Evolutionary conservation across 1,140 invertebrate species (phyloP).

Genomic region (Ganaspis sp.): DNA sequence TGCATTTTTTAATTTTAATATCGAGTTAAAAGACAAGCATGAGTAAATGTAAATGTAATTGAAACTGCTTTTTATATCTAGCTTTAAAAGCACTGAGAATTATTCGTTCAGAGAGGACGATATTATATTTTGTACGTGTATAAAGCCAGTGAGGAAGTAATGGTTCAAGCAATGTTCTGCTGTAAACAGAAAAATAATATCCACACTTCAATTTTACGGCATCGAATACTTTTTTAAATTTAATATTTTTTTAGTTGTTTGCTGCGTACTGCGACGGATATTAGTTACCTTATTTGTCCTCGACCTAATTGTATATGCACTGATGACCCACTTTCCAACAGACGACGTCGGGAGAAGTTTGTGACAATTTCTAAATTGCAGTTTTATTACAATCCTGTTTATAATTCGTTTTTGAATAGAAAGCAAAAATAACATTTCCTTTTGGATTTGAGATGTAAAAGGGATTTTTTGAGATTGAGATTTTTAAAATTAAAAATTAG

Average conservation of each 20-base stretch:
- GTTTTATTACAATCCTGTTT: not conserved
- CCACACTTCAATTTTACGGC: not conserved
- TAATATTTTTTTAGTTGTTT: not conserved
- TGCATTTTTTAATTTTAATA: slow-evolving; percentile 2
- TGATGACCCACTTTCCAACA: not conserved
- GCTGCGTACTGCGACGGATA: not conserved
- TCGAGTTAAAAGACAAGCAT: not conserved
- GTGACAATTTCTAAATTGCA: slow-evolving; percentile 1
- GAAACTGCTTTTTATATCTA: not conserved
- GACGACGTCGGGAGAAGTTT: not conserved
- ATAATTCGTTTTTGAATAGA: not conserved
- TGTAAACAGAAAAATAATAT: slow-evolving; percentile 3
- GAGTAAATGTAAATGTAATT: slow-evolving; percentile 5
- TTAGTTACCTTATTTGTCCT: not conserved
- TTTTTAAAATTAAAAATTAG: no score
- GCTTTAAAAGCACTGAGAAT: not conserved
- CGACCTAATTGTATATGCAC: not conserved
- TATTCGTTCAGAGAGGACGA: not conserved
- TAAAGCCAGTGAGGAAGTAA: not conserved
- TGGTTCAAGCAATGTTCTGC: not conserved
- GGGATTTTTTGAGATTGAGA: no score
- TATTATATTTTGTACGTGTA: not conserved
- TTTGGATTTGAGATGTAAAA: no score
- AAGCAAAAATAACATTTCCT: not conserved
- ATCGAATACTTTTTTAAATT: not conserved